Evolutionary conservation across 2,888 invertebrate genomes (phyloP), one percentile per base, ranked within the genome.

Genomic region (Microctonus brassicae): DNA sequence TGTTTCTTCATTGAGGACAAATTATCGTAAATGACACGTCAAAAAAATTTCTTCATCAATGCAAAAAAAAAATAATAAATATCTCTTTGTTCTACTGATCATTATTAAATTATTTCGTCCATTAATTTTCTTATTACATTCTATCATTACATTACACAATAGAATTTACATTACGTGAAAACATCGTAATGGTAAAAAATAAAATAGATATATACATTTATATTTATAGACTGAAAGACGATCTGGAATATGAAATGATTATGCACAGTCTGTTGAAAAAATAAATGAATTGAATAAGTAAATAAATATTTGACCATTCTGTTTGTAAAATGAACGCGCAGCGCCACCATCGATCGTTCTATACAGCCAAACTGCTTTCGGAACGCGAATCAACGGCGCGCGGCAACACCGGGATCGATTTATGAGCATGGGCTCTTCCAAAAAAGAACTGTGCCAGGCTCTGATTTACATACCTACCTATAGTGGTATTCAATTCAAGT

Each of bases 401-500:
- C 47, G 72, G 73, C 62, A 75, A 73, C 73, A 72, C 70, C 67
- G 74, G 66, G 74, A 77, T 77, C 75, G 76, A 77, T 77, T 77
- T 77, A 77, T 65, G 75, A 77, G 76, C 73, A 34, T 74, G 75
- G 72, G 72, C 69, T 65, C 72, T 75, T 73, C 76, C 74, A 74
- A 77, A 72, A 76, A 77, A 77, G 74, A 77, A 76, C 74, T 77
- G 73, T 76, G 70, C 74, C 77, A 72, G 70, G 70, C 60, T 68
- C 70, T 76, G 76, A 77, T 77, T 77, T 77, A 76, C 77, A 77
- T 77, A 76, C 76, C 76, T 60, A 76, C 75, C 75, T 69, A 76
- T 73, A 74, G 70, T 70, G 77, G 72, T 77, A 75, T 75, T 77
- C 75, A 76, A 76, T 75, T 73, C 73, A 70, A 70, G 76, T 70